Base-by-base conservation (phyloP, 2,888 invertebrate genomes). In the Cryptophagus acutangulus region DNA sequence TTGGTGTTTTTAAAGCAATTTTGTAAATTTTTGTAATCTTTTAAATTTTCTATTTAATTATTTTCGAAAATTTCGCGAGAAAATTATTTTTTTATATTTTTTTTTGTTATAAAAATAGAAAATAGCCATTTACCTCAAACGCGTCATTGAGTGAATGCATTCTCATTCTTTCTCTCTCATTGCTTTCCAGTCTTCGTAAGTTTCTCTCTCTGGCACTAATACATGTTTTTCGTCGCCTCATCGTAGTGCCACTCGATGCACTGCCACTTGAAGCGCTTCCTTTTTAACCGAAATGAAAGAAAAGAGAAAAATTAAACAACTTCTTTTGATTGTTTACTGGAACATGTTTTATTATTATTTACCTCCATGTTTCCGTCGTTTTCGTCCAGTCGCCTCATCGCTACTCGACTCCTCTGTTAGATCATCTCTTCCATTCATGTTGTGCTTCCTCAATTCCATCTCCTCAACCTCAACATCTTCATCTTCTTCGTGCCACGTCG, bases 101-200 rank as follows among this genome's bases (percentile, higher is more conserved):
- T n/a, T n/a, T n/a, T n/a, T n/a, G n/a, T n/a, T n/a, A n/a, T n/a
- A n/a, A n/a, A n/a, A n/a, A n/a, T n/a, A n/a, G n/a, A n/a, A n/a
- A n/a, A n/a, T 28, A n/a, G n/a, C n/a, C n/a, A 36, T 33, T 55
- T 63, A 81, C 84, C 75, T 84, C 82, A 63, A 86, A 86, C 10
- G 85, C 86, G 63, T 84, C 84, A 63, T 86, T 86, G 46, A 86
- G 72, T 46, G 82, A 81, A 66, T 86, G 86, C 86, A 86, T 86
- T 57, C 86, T 74, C 79, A 83, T 82, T 54, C 86, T 72, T 66
- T 86, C 86, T 53, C 86, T 72, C 67, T 85, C 84, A 67, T 86
- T 86, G 67, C 83, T 84, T 69, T 85, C 85, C 57, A 85, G 74
- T 57, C 85, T 75, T 54, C 85, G 71, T 54, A 82, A 71, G 62